Evolutionary conservation across 1,140 invertebrate species (phyloP), one percentile per base, ranked within the genome.

Genomic region (Thereuonema tuberculata): DNA sequence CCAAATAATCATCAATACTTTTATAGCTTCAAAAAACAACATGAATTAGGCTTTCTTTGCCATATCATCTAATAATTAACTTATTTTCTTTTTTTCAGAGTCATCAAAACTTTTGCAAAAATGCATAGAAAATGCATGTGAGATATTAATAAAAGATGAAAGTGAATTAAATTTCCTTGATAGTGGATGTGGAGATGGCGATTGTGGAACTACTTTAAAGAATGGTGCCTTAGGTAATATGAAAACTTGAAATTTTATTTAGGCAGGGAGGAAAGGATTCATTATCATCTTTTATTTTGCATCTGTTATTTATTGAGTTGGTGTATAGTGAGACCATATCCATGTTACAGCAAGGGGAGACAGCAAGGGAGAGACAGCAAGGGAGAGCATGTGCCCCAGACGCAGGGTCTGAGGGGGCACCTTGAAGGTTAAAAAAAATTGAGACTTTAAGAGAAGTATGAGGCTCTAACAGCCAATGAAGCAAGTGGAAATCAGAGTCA

Each of bases 131-230:
- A 31, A n/a, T 20, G 27, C 14, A 21, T 56, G 55, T 25, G 24
- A 74, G 27, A 71, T 67, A 2, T 63, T 89, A 26, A 72, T 81
- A 20, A 65, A 74, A 21, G 73, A 78, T 31, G 82, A 86, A 67
- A 65, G 71, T 1, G 62, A 75, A 5, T 72, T 90, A 1, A 90
- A 92, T 70, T 69, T 74, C 25, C 68, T 91, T 17, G 88, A 92
- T 68, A 78, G 77, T 0, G 81, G 81, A 2, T 83, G 84, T 68
- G 89, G 89, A 1, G 89, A 92, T 69, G 86, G 86, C 0, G 88
- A 92, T 67, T 87, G 85, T 71, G 88, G 89, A 2, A 79, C 79
- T 0, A 90, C 87, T 0, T 70, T 88, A 15, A 76, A 76, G 50
- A 74, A 77, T 56, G 81, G 87, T 48, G 81, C 81, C 12, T 70